A percentile compares a stretch with the other conserved stretches of the same genome.
Conservation (phyloP, 2,797 vertebrate species). For the Sebastes reedi region DNA sequence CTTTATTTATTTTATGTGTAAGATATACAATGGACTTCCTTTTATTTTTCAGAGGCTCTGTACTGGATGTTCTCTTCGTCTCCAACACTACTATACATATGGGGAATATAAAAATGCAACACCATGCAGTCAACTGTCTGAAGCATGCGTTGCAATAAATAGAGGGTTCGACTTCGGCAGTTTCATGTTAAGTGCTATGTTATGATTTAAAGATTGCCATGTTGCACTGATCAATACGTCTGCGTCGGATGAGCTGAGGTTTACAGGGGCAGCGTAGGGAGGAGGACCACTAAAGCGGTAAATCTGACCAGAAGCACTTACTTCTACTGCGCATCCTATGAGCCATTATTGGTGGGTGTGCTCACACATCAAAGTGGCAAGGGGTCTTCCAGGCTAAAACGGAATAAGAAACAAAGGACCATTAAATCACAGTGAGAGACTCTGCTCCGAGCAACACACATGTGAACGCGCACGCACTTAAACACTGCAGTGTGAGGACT, state of each 20-base stretch:
- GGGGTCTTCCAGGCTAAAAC: constrained; percentile 74
- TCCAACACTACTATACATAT: neutral
- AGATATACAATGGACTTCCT: constrained; percentile 1
- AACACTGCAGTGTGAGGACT: constrained; percentile 41
- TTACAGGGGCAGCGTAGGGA: constrained; percentile 27
- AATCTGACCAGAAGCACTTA: constrained; percentile 80
- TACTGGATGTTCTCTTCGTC: neutral
- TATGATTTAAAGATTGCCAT: constrained; percentile 52
- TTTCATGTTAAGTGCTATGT: constrained; percentile 5
- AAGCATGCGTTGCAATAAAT: neutral
- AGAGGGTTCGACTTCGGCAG: constrained; percentile 12
- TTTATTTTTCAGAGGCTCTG: neutral
- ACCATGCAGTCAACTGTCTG: neutral
- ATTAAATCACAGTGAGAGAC: constrained; percentile 61
- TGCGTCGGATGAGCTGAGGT: constrained; percentile 50
- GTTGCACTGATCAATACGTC: constrained; percentile 47
- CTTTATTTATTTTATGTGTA: constrained; percentile 23
- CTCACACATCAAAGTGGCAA: constrained; percentile 77
- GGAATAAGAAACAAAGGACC: constrained; percentile 68
- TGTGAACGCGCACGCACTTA: constrained; percentile 29
- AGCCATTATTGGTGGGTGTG: constrained; percentile 73
- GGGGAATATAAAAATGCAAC: neutral
- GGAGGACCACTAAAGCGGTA: constrained; percentile 40
- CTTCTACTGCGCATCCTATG: constrained; percentile 74
- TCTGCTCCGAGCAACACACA: constrained; percentile 18